phyloP scores from a whole-genome alignment of 2,888 invertebrate species.

The Pristionchus arcanus region DNA sequence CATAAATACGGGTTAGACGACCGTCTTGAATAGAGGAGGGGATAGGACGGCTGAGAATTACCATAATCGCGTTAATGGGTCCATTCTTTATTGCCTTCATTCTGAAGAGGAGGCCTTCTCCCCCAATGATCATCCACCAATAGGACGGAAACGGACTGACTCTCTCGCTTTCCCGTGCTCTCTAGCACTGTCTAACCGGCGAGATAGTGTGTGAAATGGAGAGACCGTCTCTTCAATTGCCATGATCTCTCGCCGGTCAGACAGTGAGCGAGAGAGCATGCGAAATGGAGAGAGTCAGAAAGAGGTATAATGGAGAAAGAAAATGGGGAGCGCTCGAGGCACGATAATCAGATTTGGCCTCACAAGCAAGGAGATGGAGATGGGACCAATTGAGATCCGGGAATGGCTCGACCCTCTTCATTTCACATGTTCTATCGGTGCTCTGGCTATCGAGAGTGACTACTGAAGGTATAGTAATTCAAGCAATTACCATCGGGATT shows the following conservation, averaged over 20 bases:
- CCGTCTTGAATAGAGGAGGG: neutral
- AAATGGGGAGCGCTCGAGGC: conserved; percentile 16
- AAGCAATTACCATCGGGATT: neutral
- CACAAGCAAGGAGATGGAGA: neutral
- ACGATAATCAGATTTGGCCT: neutral
- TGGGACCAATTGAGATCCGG: neutral
- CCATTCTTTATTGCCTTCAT: conserved; percentile 31
- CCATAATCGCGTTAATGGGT: conserved; percentile 43
- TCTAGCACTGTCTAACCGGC: neutral
- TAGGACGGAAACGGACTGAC: neutral
- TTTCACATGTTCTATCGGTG: too few species aligned
- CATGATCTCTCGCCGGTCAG: neutral
- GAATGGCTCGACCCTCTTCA: too few species aligned
- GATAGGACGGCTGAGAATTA: neutral
- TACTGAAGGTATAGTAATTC: neutral
- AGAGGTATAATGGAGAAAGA: neutral
- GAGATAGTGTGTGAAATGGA: neutral
- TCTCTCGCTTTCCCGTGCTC: neutral
- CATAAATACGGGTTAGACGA: conserved; percentile 35
- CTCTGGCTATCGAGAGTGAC: too few species aligned
- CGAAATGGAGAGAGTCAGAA: neutral
- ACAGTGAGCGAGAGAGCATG: neutral
- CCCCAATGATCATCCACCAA: neutral
- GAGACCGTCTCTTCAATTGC: neutral
- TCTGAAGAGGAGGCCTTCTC: neutral